A percentile compares a stretch with the other conserved stretches of the same genome.
Conservation (phyloP, 2,888 invertebrate genomes). For the Rutpela maculata region DNA sequence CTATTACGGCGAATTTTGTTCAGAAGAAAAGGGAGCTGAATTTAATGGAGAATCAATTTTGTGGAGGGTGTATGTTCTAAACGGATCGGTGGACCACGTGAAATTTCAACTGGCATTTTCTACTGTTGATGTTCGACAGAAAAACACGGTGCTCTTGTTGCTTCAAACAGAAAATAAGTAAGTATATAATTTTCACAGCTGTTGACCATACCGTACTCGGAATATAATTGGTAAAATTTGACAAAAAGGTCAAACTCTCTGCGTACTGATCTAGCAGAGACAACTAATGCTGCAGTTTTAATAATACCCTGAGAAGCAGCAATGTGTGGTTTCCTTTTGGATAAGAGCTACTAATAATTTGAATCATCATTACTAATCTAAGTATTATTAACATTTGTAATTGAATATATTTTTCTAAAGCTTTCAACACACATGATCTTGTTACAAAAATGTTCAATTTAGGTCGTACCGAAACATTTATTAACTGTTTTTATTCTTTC, state of each 20-base stretch:
- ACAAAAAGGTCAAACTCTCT: no score
- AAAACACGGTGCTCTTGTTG: conserved; percentile 86
- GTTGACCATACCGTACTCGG: background rate
- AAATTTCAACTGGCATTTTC: conserved; percentile 92
- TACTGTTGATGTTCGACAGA: conserved; percentile 85
- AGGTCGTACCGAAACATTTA: no score
- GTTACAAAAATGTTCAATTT: no score
- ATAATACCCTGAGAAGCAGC: no score
- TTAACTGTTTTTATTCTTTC: no score
- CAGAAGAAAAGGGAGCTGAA: conserved; percentile 91
- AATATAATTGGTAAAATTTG: no score
- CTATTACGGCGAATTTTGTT: conserved; percentile 91
- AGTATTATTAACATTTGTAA: no score
- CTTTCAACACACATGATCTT: no score
- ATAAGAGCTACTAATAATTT: conserved; percentile 18
- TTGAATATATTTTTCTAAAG: no score
- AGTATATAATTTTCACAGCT: conserved; percentile 60
- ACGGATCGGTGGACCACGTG: conserved; percentile 84
- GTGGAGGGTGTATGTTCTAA: conserved; percentile 84
- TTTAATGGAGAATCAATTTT: conserved; percentile 91
- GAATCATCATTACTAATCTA: background rate
- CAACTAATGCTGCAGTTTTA: no score
- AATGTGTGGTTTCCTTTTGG: no score
- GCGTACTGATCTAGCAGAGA: no score
- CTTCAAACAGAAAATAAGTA: conserved; percentile 90